Conservation (phyloP, 2,888 invertebrate genomes). For the Xestobium rufovillosum region DNA sequence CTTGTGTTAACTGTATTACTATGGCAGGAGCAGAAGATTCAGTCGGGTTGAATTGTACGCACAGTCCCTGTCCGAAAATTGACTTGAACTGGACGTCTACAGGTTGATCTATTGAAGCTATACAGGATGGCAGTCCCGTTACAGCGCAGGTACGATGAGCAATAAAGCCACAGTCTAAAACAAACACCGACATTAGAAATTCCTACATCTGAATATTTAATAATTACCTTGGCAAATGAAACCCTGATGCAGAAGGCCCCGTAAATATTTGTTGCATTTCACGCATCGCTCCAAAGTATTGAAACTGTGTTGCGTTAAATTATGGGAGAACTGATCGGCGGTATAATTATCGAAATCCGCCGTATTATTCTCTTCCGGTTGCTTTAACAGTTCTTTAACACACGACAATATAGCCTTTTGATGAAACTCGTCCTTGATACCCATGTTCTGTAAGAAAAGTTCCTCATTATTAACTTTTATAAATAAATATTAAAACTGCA, state of each 20-base stretch:
- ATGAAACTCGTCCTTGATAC: constrained; percentile 66
- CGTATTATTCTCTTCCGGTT: constrained; percentile 33
- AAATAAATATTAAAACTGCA: constrained; percentile 13
- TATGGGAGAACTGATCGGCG: constrained; percentile 33
- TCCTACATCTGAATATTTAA: too few relatives aligned
- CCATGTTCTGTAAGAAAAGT: constrained; percentile 57
- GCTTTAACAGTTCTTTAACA: constrained; percentile 53
- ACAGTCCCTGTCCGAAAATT: constrained; percentile 57
- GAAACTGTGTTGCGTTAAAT: constrained; percentile 59
- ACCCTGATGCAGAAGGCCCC: constrained; percentile 64
- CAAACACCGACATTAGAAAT: constrained; percentile 16
- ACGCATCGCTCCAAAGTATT: constrained; percentile 61
- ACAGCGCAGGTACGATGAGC: constrained; percentile 64
- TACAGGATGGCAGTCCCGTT: constrained; percentile 53
- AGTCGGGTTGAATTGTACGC: constrained; percentile 52
- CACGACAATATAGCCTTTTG: constrained; percentile 60
- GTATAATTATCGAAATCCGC: constrained; percentile 22
- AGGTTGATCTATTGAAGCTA: constrained; percentile 34
- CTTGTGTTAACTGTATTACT: constrained; percentile 50
- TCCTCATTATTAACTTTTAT: constrained; percentile 13
- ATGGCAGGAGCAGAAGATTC: constrained; percentile 51
- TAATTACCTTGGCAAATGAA: constrained; percentile 59
- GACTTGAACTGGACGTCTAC: constrained; percentile 36
- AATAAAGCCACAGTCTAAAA: constrained; percentile 59
- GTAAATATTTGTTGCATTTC: constrained; percentile 63